Conservation (phyloP, 92 coral and sea anemone species). For the Scolanthus callimorphus region DNA sequence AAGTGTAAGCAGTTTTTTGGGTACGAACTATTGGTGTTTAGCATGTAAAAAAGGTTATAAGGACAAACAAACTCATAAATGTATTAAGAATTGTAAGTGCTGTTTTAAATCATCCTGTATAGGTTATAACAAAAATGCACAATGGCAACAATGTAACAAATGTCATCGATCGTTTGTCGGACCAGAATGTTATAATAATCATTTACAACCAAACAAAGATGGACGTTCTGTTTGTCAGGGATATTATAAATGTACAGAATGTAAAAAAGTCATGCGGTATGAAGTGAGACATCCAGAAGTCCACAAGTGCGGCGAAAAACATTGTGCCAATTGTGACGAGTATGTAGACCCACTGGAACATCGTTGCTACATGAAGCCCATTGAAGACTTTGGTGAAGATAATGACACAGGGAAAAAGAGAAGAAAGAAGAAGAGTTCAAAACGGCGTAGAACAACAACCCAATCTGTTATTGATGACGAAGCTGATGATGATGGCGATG, state of each 20-base stretch:
- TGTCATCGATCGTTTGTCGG: background rate
- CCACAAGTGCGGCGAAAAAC: background rate
- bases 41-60: background rate
- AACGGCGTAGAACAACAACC: background rate
- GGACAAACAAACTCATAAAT: background rate
- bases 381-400: too few species aligned
- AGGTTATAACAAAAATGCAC: background rate
- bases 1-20: background rate
- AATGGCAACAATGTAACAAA: background rate
- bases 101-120: background rate
- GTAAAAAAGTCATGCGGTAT: background rate
- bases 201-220: too few species aligned
- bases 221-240: background rate
- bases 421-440: background rate
- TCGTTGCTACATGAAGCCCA: slow-evolving; percentile 1
- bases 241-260: background rate
- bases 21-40: background rate
- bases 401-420: background rate
- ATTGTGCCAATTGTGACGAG: background rate
- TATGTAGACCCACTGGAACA: background rate
- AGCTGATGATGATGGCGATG: background rate
- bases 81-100: background rate
- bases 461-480: background rate
- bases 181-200: background rate
- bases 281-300: background rate